Base-by-base conservation (phyloP, 2,888 invertebrate genomes). In the Pandemis corylana region DNA sequence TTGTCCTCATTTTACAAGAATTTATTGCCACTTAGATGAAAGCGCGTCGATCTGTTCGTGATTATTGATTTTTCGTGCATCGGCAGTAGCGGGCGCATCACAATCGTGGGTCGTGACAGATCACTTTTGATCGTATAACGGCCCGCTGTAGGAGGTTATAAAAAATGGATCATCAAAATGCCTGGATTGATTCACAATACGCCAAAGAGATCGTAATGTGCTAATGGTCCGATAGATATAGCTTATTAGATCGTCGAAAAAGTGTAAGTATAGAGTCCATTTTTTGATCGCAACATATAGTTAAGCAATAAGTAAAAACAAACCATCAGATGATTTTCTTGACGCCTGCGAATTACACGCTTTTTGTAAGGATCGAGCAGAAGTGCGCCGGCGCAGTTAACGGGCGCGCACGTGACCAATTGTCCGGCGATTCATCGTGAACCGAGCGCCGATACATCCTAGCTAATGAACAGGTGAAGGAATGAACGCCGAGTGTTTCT, bases 61-160 rank as follows among this genome's bases (percentile, higher is more conserved):
- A 85, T 84, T 84, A 82, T 83, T 83, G 83, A 82, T 84, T 84
- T 82, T 82, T 82, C 83, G 80, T 81, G 85, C 81, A 82, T 82
- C 81, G 83, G 83, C 84, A 78, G 77, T 76, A 73, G 74, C 76
- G 78, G 71, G 74, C 77, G 78, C 77, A 79, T 78, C 79, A 80
- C 79, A 82, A 84, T 82, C 83, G 84, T 79, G 78, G 76, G 77
- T 87, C 89, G 89, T 90, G 89, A 88, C 86, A 84, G 80, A 83
- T 80, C 83, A 81, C 82, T 85, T 73, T 73, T 65, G 51, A 67
- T 76, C 75, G 66, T 76, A 77, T 87, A 88, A 88, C 88, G 88
- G 88, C 76, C 79, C 80, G 66, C 79, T 61, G 53, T 65, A 72
- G 72, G 66, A 46, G 64, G 67, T 73, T 41, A 65, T 13, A 71